phyloP scores from a whole-genome alignment of 64 coral and sea anemone species.

The Montipora foliosa region DNA sequence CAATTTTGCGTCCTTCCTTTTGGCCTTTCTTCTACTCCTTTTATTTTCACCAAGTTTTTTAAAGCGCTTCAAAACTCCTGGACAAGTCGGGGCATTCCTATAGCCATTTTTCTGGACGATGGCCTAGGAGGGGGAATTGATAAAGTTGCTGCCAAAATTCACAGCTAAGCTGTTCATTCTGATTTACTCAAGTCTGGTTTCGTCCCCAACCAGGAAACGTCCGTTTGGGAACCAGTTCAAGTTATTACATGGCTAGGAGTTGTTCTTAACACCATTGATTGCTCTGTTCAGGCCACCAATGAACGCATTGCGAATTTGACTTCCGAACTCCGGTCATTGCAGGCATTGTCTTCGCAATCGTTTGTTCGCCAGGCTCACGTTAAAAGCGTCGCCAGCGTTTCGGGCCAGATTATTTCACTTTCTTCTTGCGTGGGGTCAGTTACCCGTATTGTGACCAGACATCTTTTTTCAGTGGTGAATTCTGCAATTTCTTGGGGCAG shows the following conservation, averaged over 20 bases:
- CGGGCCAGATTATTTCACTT: slow-evolving; percentile 65
- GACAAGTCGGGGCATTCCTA: slow-evolving; percentile 21
- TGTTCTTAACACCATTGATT: slow-evolving; percentile 37
- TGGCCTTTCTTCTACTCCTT: slow-evolving; percentile 20
- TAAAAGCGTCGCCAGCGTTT: background rate
- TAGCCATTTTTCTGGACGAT: slow-evolving; percentile 20
- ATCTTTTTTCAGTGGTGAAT: slow-evolving; percentile 30
- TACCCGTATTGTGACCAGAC: slow-evolving; percentile 46
- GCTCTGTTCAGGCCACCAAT: slow-evolving; percentile 17
- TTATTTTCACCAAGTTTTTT: slow-evolving; percentile 30
- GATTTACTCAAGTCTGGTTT: slow-evolving; percentile 48
- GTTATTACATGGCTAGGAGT: slow-evolving; percentile 48
- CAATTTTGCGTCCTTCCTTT: slow-evolving; percentile 43
- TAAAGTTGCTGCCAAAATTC: background rate
- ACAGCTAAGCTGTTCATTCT: background rate
- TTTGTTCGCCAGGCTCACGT: background rate
- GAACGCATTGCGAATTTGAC: slow-evolving; percentile 18
- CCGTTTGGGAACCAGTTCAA: slow-evolving; percentile 50
- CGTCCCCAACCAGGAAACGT: slow-evolving; percentile 38
- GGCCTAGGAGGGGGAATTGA: background rate
- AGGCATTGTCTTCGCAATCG: background rate
- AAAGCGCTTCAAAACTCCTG: background rate
- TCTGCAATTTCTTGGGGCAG: slow-evolving; percentile 20
- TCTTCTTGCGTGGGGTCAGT: slow-evolving; percentile 27
- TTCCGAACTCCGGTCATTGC: background rate